phyloP scores from a whole-genome alignment of 2,113 vertebrate genomes.

The Nyctibius bracteatus region DNA sequence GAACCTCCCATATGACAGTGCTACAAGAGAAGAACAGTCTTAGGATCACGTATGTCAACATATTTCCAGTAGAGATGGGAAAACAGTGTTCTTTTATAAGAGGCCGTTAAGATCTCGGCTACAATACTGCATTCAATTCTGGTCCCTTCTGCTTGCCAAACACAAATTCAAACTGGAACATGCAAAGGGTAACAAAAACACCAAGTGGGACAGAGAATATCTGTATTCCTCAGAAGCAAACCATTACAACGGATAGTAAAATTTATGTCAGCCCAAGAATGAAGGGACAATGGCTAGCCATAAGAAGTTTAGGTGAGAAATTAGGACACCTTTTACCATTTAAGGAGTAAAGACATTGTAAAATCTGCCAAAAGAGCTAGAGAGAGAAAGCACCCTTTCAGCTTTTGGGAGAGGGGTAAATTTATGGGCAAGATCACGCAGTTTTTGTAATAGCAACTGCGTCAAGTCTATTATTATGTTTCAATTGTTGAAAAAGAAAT shows the following conservation, averaged over 20 bases:
- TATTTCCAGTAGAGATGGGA: not conserved
- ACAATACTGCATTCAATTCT: not conserved
- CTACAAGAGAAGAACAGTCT: not conserved
- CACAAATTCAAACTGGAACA: not conserved
- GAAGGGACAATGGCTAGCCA: not conserved
- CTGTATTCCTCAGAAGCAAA: not conserved
- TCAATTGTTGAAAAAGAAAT: not conserved
- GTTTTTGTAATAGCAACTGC: not conserved
- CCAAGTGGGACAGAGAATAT: not conserved
- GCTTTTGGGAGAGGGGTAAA: not conserved
- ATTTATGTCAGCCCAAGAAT: not conserved
- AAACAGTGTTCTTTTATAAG: not conserved
- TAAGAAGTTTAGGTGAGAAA: not conserved
- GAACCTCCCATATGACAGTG: not conserved
- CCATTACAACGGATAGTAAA: not conserved
- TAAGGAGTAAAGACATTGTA: not conserved
- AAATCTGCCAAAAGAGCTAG: not conserved
- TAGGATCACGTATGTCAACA: rapidly evolving
- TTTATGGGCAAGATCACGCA: not conserved
- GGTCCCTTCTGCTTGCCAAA: not conserved
- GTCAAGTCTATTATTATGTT: not conserved
- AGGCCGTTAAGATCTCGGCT: not conserved
- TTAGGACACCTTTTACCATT: not conserved
- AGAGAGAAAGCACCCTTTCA: not conserved
- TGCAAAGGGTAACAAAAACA: not conserved